Conservation (phyloP, 2,797 vertebrate species). For the Diglossa cyanea region DNA sequence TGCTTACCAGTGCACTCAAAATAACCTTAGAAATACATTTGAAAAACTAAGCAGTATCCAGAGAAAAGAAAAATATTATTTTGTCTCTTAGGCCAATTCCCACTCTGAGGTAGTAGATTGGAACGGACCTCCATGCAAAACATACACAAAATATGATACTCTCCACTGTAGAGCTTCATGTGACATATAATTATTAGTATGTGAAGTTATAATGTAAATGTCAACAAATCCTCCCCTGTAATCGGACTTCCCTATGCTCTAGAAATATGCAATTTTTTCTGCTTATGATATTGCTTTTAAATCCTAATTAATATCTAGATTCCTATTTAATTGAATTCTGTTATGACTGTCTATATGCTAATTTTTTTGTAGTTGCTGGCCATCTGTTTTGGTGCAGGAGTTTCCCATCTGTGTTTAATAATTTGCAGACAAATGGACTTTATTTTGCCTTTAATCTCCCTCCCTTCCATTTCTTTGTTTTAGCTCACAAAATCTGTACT, state of each 20-base stretch:
- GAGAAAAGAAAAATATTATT: neutral
- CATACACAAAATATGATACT: neutral
- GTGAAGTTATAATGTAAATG: neutral
- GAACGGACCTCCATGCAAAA: neutral
- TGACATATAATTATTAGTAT: neutral
- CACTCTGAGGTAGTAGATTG: neutral
- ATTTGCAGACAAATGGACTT: constrained; percentile 30
- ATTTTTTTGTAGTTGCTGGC: constrained; percentile 33
- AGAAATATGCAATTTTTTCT: neutral
- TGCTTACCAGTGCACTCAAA: neutral
- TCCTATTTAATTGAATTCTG: constrained; percentile 45
- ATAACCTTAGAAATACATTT: neutral
- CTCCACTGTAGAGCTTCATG: neutral
- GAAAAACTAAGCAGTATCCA: neutral
- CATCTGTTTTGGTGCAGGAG: constrained; percentile 36
- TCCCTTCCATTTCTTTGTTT: neutral
- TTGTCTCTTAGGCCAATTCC: neutral
- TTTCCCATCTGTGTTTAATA: constrained; percentile 45
- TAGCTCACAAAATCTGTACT: neutral
- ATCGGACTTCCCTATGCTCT: neutral
- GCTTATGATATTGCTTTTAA: constrained; percentile 16
- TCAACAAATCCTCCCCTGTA: neutral
- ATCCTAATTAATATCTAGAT: constrained; percentile 65
- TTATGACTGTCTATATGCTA: constrained; percentile 29
- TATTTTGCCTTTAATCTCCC: neutral